phyloP scores from a whole-genome alignment of 2,113 vertebrate species.

The Corythaeola cristata region DNA sequence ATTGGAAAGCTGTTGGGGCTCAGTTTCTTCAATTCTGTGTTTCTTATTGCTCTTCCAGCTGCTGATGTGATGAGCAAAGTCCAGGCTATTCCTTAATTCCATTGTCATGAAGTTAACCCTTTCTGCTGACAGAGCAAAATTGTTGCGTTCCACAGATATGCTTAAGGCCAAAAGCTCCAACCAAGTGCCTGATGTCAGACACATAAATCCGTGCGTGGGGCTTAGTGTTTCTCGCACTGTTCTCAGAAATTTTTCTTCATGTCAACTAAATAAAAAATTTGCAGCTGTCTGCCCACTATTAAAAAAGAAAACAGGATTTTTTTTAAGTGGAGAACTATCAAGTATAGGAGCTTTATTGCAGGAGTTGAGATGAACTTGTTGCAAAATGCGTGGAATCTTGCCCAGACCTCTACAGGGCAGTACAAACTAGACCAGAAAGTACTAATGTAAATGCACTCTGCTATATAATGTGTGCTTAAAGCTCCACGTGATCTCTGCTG shows the following conservation, averaged over 20 bases:
- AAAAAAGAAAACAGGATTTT: not conserved
- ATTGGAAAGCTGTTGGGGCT: not conserved
- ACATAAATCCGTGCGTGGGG: rapidly evolving
- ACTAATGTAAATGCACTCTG: not conserved
- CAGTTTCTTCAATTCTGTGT: not conserved
- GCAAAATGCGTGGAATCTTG: not conserved
- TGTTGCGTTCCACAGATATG: not conserved
- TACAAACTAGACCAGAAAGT: not conserved
- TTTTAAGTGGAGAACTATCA: not conserved
- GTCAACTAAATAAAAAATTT: not conserved
- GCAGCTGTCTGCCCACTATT: not conserved
- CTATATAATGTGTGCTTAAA: not conserved
- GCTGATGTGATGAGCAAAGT: not conserved
- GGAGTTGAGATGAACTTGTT: not conserved
- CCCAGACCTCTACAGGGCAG: not conserved
- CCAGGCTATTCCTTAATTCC: not conserved
- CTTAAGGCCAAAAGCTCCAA: not conserved
- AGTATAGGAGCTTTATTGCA: not conserved
- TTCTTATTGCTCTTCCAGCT: not conserved
- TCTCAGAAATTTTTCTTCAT: not conserved
- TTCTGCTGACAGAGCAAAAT: not conserved
- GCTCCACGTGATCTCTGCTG: not conserved
- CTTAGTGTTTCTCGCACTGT: not conserved
- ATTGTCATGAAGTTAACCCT: not conserved
- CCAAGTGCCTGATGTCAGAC: not conserved